Percentiles rank a stretch among this genome's conserved stretches.
Evolutionary conservation across 2,113 vertebrate genomes (phyloP).

Genomic region (Seriola quinqueradiata): DNA sequence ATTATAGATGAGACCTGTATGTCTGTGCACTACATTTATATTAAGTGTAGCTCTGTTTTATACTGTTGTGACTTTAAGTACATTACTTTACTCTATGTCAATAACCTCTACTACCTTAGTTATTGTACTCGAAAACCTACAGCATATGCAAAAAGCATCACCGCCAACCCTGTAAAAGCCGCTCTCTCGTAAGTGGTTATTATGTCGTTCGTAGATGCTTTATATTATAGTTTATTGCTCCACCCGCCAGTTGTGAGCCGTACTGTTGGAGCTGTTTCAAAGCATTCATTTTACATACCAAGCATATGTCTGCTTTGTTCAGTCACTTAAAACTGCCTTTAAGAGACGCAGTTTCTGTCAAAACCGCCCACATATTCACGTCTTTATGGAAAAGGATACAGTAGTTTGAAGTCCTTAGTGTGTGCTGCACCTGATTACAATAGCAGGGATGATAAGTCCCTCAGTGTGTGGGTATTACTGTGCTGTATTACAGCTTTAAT

Average conservation of each 20-base stretch:
- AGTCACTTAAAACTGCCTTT: conserved; percentile 48
- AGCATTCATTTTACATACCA: conserved; percentile 38
- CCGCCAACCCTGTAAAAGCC: conserved; percentile 7
- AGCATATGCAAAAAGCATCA: conserved; percentile 7
- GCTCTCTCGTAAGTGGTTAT: conserved; percentile 32
- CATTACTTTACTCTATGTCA: conserved; percentile 1
- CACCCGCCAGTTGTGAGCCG: conserved; percentile 24
- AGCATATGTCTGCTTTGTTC: conserved; percentile 58
- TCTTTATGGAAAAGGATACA: conserved; percentile 52
- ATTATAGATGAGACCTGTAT: not conserved
- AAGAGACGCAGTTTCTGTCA: conserved; percentile 45
- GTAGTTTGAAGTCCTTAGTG: conserved; percentile 59
- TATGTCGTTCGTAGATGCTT: conserved; percentile 31
- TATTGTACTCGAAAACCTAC: not conserved
- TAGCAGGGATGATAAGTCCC: conserved; percentile 69
- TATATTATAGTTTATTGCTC: conserved; percentile 32
- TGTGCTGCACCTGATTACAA: conserved; percentile 69
- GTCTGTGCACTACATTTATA: not conserved
- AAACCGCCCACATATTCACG: conserved; percentile 55
- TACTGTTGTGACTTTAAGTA: not conserved
- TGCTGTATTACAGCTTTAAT: conserved; percentile 73
- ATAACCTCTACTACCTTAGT: not conserved
- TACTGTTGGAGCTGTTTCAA: conserved; percentile 45
- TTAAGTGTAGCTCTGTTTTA: not conserved
- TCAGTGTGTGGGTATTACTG: conserved; percentile 67